These are phyloP conservation scores for Mormyrus iriodes DNA, from an alignment of 2,113 vertebrate genomes.

Conservation along the genomic window DNA sequence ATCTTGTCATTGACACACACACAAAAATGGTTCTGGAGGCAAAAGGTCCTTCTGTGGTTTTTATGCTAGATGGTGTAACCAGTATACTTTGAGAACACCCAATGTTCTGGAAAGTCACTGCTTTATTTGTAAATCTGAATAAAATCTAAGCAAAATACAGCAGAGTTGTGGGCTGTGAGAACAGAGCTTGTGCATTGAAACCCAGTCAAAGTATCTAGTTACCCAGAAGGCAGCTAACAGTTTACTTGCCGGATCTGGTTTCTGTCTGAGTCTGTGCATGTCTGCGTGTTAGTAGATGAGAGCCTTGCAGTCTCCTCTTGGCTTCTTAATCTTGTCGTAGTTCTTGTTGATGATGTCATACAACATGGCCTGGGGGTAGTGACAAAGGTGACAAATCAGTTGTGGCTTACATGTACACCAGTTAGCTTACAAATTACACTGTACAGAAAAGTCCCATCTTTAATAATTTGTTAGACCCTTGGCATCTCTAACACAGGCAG, in stretches of 20 bases:
- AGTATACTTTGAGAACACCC: background rate
- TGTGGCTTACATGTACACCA: background rate
- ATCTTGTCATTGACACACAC: background rate
- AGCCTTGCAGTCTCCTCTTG: constrained; percentile 77
- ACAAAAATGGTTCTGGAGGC: background rate
- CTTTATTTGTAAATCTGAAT: constrained; percentile 54
- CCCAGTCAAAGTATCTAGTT: background rate
- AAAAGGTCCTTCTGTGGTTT: background rate
- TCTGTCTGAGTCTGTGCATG: constrained; percentile 32
- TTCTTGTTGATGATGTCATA: constrained; percentile 83
- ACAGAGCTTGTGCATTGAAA: constrained; percentile 11
- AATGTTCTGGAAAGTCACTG: background rate
- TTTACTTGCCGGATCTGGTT: constrained; percentile 34
- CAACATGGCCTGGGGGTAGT: constrained; percentile 65
- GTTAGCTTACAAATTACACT: background rate
- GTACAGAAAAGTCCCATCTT: background rate
- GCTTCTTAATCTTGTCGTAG: constrained; percentile 83
- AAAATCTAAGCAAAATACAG: constrained; percentile 26
- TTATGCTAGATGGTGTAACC: background rate
- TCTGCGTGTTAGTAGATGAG: constrained; percentile 73
- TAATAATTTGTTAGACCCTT: background rate
- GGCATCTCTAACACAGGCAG: background rate
- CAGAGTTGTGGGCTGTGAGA: background rate
- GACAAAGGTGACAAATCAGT: constrained; percentile 2
- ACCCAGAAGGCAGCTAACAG: constrained; percentile 7